phyloP scores from a whole-genome alignment of 2,888 invertebrate species.

The Hemaris fuciformis region DNA sequence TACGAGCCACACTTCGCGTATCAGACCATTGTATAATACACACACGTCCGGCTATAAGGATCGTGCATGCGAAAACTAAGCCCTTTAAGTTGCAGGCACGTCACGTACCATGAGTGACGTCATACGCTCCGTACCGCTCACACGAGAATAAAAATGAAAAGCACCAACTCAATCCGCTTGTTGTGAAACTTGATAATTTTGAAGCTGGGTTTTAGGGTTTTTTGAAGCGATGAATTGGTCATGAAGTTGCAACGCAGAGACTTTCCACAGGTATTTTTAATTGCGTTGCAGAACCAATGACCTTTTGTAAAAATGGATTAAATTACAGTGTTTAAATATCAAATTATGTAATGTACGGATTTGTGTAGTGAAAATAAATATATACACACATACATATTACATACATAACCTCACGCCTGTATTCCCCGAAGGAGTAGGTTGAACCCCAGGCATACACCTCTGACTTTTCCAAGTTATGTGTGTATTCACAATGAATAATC shows the following conservation, averaged over 20 bases:
- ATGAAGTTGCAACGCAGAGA: background rate
- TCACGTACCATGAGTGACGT: background rate
- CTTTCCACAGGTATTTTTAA: background rate
- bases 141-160: background rate
- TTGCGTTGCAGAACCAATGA: background rate
- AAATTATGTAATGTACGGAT: too few species aligned
- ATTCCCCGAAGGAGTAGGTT: too few species aligned
- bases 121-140: background rate
- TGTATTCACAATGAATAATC: too few species aligned
- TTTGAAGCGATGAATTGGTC: background rate
- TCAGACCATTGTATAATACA: background rate
- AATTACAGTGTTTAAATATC: background rate
- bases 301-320: background rate
- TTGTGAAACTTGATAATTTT: background rate
- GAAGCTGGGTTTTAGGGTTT: background rate
- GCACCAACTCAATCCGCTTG: background rate
- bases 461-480: too few species aligned
- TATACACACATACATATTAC: too few species aligned
- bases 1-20: background rate
- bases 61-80: background rate
- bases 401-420: too few species aligned
- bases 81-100: background rate
- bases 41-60: background rate
- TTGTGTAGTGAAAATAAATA: too few species aligned
- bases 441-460: too few species aligned